Evolutionary conservation across 2,797 vertebrate species (phyloP).

Genomic region (Xyrichtys novacula): DNA sequence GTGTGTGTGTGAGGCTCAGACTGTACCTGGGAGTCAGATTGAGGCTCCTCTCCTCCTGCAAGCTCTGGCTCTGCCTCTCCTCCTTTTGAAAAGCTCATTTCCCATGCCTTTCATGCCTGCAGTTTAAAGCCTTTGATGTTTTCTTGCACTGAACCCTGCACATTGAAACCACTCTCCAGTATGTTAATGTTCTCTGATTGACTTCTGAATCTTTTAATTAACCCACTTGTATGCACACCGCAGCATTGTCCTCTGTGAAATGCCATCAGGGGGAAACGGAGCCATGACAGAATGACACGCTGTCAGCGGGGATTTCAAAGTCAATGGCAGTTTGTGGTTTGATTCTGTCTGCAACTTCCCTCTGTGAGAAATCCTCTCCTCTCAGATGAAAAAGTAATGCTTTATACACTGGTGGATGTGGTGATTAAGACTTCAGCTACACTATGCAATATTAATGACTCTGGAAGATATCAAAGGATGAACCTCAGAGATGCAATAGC

Average conservation of each 20-base stretch:
- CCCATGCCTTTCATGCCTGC: conserved; percentile 76
- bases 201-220: conserved; percentile 80
- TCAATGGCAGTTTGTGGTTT: conserved; percentile 48
- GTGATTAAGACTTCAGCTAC: conserved; percentile 78
- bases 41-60: conserved; percentile 58
- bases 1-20: conserved; percentile 23
- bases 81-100: conserved; percentile 72
- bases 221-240: conserved; percentile 71
- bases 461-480: conserved; percentile 80
- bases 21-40: conserved; percentile 61
- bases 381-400: conserved; percentile 16
- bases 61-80: conserved; percentile 54
- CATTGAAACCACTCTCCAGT: conserved; percentile 62
- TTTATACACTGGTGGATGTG: conserved; percentile 55
- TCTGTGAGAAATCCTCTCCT: conserved; percentile 37
- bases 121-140: conserved; percentile 83
- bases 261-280: conserved; percentile 52
- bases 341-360: conserved; percentile 59
- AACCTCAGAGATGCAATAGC: conserved; percentile 74
- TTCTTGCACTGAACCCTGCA: conserved; percentile 54
- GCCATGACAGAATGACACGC: conserved; percentile 49
- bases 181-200: conserved; percentile 79
- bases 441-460: conserved; percentile 83
- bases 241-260: conserved; percentile 64
- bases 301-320: conserved; percentile 61